These are phyloP conservation scores for Pipistrellus nathusii DNA, from an alignment of 2,797 vertebrate species.

Conservation along the genomic window DNA sequence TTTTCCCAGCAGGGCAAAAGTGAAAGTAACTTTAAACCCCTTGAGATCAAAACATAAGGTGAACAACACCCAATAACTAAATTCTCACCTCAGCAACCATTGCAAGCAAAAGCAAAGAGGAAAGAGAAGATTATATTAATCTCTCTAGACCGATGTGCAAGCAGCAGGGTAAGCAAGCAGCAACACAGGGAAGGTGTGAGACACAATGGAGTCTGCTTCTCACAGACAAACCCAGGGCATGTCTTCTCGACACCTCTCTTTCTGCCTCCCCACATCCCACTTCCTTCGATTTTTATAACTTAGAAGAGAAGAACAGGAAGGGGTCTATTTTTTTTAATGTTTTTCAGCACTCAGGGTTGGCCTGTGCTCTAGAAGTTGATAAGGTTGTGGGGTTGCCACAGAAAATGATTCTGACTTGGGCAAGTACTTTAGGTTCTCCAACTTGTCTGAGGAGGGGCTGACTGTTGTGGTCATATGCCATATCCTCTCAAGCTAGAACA, in stretches of 20 bases:
- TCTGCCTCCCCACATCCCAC: slow-evolving; percentile 67
- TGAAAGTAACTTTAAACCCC: slow-evolving; percentile 83
- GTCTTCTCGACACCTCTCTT: slow-evolving; percentile 57
- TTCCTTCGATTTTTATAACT: slow-evolving; percentile 81
- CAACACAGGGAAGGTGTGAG: slow-evolving; percentile 71
- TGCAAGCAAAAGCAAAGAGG: slow-evolving; percentile 65
- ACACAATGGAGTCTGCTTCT: slow-evolving; percentile 47
- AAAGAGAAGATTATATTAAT: slow-evolving; percentile 52
- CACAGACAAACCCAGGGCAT: slow-evolving; percentile 62
- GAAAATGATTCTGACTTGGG: background rate
- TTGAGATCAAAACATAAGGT: slow-evolving; percentile 64
- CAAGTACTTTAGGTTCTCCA: background rate
- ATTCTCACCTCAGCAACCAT: slow-evolving; percentile 72
- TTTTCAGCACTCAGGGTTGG: slow-evolving; percentile 46
- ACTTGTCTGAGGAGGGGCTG: background rate
- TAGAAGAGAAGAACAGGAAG: slow-evolving; percentile 80
- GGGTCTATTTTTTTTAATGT: slow-evolving; percentile 51
- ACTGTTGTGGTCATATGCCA: background rate
- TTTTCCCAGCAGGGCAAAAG: slow-evolving; percentile 59
- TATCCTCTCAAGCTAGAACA: background rate
- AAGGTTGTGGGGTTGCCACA: background rate
- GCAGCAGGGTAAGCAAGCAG: slow-evolving; percentile 51
- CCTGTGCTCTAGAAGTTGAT: slow-evolving; percentile 33
- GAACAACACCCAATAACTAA: slow-evolving; percentile 41
- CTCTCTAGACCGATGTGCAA: slow-evolving; percentile 51